phyloP scores from a whole-genome alignment of 2,113 vertebrate species.

The Tetraodon nigroviridis region DNA sequence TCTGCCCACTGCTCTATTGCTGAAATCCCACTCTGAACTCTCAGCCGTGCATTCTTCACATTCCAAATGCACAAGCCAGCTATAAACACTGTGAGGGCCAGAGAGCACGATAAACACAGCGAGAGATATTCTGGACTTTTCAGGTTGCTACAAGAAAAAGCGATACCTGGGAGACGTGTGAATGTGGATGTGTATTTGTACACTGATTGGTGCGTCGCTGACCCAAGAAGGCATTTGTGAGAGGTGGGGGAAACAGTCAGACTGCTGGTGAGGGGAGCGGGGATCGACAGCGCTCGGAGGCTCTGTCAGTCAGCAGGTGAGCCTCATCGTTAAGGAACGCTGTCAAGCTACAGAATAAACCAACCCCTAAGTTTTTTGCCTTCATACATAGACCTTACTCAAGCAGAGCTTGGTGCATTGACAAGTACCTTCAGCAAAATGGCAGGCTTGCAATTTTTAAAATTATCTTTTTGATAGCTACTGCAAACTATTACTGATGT shows the following conservation, averaged over 20 bases:
- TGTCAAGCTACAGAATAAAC: slow-evolving; percentile 59
- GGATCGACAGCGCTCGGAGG: slow-evolving; percentile 60
- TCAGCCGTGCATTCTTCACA: slow-evolving; percentile 47
- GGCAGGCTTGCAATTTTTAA: slow-evolving; percentile 21
- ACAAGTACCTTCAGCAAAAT: slow-evolving; percentile 17
- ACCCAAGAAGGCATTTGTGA: slow-evolving; percentile 27
- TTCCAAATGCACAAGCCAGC: slow-evolving; percentile 59
- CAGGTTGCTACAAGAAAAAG: slow-evolving; percentile 62
- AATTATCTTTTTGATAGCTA: slow-evolving; percentile 18
- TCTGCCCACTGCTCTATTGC: slow-evolving; percentile 11
- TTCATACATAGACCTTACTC: slow-evolving; percentile 24
- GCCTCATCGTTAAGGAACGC: slow-evolving; percentile 65
- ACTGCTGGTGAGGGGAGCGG: slow-evolving; percentile 25
- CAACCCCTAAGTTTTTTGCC: slow-evolving; percentile 51
- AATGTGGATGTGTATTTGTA: slow-evolving; percentile 2
- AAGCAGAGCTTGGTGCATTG: slow-evolving; percentile 10
- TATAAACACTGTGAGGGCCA: slow-evolving; percentile 50
- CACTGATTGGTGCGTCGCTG: slow-evolving; percentile 3
- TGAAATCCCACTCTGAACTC: slow-evolving; percentile 30
- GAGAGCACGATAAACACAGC: slow-evolving; percentile 33
- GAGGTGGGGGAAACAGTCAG: slow-evolving; percentile 46
- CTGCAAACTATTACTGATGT: slow-evolving; percentile 10
- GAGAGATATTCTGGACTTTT: slow-evolving; percentile 45
- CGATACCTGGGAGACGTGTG: slow-evolving; percentile 12
- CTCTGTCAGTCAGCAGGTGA: slow-evolving; percentile 67